phyloP scores from a whole-genome alignment of 2,113 vertebrate genomes.

The Clarias magur region DNA sequence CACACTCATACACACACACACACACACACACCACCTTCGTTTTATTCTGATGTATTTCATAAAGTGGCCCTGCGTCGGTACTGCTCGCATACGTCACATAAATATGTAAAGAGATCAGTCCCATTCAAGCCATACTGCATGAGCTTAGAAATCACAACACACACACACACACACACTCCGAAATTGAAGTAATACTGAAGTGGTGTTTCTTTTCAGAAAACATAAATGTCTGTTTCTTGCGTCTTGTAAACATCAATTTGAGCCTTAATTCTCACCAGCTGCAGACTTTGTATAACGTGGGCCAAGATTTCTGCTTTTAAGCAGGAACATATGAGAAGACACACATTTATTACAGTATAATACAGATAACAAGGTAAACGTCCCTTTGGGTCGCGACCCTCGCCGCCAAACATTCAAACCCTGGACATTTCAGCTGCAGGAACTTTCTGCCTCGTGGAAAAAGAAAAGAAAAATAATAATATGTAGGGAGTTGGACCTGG shows the following conservation, averaged over 20 bases:
- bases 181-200: slow-evolving; percentile 71
- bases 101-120: slow-evolving; percentile 56
- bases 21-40: slow-evolving; percentile 55
- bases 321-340: slow-evolving; percentile 59
- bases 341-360: slow-evolving; percentile 56
- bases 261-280: slow-evolving; percentile 73
- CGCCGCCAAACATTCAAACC: slow-evolving; percentile 2
- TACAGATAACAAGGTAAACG: slow-evolving; percentile 68
- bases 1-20: slow-evolving; percentile 39
- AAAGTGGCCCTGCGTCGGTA: slow-evolving; percentile 55
- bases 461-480: background rate
- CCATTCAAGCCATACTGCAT: slow-evolving; percentile 59
- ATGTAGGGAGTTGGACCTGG: background rate
- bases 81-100: slow-evolving; percentile 51
- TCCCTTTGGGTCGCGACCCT: slow-evolving; percentile 68
- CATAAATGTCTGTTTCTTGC: slow-evolving; percentile 64
- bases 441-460: background rate
- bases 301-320: slow-evolving; percentile 57
- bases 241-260: slow-evolving; percentile 77
- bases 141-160: slow-evolving; percentile 10
- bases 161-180: slow-evolving; percentile 37
- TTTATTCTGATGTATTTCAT: slow-evolving; percentile 57
- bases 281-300: slow-evolving; percentile 53
- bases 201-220: slow-evolving; percentile 51
- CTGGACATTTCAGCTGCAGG: background rate